Evolutionary conservation across 2,888 invertebrate genomes (phyloP).

Genomic region (Athalia circularis): DNA sequence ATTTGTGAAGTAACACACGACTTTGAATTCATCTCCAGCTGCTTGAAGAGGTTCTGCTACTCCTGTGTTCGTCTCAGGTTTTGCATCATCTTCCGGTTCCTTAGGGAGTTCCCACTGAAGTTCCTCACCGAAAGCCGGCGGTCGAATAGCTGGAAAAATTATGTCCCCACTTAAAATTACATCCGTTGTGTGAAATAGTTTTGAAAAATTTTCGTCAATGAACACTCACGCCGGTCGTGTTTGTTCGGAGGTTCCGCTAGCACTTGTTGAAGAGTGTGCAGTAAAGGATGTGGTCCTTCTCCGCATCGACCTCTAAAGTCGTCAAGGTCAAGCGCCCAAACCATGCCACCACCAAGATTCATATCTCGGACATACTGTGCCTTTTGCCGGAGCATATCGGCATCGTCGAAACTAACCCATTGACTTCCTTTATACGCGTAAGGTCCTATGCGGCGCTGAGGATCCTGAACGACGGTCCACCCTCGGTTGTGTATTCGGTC

Average conservation of each 20-base stretch:
- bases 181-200: neutral
- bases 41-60: constrained; percentile 47
- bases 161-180: neutral
- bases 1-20: constrained; percentile 94
- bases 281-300: constrained; percentile 86
- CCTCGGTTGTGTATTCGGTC: constrained; percentile 85
- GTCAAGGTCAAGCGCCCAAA: constrained; percentile 93
- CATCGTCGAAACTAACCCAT: constrained; percentile 94
- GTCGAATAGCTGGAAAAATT: constrained; percentile 56
- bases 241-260: constrained; percentile 76
- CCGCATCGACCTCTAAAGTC: constrained; percentile 87
- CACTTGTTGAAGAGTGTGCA: constrained; percentile 85
- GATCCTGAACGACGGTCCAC: constrained; percentile 89
- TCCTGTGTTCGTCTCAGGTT: constrained; percentile 44
- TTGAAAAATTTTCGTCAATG: neutral
- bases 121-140: constrained; percentile 61
- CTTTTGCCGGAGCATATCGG: constrained; percentile 86
- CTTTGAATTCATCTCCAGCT: constrained; percentile 78
- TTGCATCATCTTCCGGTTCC: constrained; percentile 27
- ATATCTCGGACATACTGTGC: constrained; percentile 86
- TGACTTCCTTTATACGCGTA: constrained; percentile 91
- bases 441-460: constrained; percentile 88
- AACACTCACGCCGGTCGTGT: constrained; percentile 64
- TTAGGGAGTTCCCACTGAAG: constrained; percentile 60
- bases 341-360: constrained; percentile 91